A percentile compares a stretch with the other conserved stretches of the same genome.
Evolutionary conservation across 1,140 invertebrate species (phyloP).

Genomic region (Zaprionus tsacasi): DNA sequence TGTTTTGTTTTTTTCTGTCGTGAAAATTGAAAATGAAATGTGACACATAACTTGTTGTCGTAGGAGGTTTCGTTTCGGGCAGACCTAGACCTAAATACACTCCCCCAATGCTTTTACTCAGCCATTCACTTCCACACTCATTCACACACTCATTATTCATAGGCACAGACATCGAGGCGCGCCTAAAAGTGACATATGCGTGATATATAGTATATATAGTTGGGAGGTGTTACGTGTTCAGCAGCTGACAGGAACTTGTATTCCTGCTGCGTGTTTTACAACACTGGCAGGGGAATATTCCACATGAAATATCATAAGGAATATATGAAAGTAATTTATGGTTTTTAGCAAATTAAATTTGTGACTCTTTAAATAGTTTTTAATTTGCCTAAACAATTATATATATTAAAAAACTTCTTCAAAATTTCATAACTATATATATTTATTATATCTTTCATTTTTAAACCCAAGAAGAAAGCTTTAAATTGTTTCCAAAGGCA

Average conservation of each 20-base stretch:
- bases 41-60: conserved; percentile 27
- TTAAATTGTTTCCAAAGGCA: conserved; percentile 36
- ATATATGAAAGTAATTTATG: conserved; percentile 2
- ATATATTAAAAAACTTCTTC: neutral
- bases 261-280: neutral
- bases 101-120: conserved; percentile 35
- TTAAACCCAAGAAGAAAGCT: neutral
- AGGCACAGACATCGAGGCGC: conserved; percentile 42
- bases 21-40: conserved; percentile 44
- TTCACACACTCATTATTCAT: conserved; percentile 31
- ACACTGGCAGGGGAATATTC: conserved; percentile 4
- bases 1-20: neutral
- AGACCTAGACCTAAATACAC: conserved; percentile 47
- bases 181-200: conserved; percentile 40
- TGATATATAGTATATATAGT: conserved; percentile 15
- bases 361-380: neutral
- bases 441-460: conserved; percentile 3
- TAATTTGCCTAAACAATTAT: neutral
- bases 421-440: neutral
- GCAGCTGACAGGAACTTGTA: neutral
- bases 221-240: conserved; percentile 13
- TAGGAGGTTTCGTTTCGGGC: neutral
- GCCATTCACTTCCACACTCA: conserved; percentile 15
- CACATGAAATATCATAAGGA: neutral
- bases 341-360: neutral